Percentiles rank a stretch among this genome's conserved stretches.
phyloP scores from a whole-genome alignment of 2,888 invertebrate species.

The Andrena camellia region DNA sequence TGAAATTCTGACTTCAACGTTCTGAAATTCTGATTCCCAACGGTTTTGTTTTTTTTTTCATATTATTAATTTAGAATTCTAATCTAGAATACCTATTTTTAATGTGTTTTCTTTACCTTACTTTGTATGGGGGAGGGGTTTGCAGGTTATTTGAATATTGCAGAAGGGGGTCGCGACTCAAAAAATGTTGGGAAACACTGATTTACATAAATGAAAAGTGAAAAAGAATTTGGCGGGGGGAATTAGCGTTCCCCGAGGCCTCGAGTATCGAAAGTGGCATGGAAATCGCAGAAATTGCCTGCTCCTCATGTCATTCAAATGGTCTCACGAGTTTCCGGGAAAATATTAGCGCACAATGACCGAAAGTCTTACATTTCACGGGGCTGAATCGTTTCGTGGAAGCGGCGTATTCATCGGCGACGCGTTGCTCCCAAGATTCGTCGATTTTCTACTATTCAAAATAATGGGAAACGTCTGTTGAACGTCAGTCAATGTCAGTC shows the following conservation, averaged over 20 bases:
- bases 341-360: conserved; percentile 52
- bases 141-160: too few species aligned
- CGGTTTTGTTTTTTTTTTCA: too few species aligned
- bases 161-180: too few species aligned
- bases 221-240: neutral
- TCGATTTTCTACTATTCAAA: conserved; percentile 80
- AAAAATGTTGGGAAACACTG: too few species aligned
- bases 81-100: too few species aligned
- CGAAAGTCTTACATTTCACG: conserved; percentile 59
- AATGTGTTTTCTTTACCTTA: too few species aligned
- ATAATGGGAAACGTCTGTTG: conserved; percentile 82
- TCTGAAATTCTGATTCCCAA: too few species aligned
- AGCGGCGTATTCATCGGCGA: conserved; percentile 52
- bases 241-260: conserved; percentile 5
- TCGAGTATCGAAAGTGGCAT: conserved; percentile 4
- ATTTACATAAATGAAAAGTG: neutral
- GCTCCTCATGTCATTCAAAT: conserved; percentile 19
- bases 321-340: conserved; percentile 29
- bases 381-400: conserved; percentile 42
- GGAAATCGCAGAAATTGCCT: conserved; percentile 14
- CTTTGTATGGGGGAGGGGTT: too few species aligned
- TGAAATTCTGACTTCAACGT: too few species aligned
- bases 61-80: too few species aligned
- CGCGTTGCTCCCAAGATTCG: conserved; percentile 59
- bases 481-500: conserved; percentile 82